phyloP scores from a whole-genome alignment of 2,888 invertebrate genomes.

The Lasioglossum vierecki region DNA sequence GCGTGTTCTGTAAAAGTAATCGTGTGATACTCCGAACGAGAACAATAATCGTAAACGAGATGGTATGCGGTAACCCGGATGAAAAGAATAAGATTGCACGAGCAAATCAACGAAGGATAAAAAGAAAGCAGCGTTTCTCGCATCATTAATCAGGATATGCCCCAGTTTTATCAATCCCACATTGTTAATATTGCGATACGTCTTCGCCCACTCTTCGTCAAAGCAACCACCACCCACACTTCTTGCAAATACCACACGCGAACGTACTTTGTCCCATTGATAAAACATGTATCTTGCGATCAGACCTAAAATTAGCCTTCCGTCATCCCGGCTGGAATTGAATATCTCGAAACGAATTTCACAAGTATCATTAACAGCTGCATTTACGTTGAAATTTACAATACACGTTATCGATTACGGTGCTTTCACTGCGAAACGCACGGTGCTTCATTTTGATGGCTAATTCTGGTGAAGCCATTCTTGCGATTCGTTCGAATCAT shows the following conservation, averaged over 20 bases:
- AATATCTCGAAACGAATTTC: background rate
- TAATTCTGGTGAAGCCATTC: background rate
- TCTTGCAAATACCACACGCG: background rate
- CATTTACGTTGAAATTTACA: background rate
- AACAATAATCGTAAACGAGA: background rate
- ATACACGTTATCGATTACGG: background rate
- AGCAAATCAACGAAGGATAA: background rate
- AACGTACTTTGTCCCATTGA: background rate
- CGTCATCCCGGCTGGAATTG: background rate
- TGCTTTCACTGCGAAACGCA: no score
- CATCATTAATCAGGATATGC: slow-evolving; percentile 20
- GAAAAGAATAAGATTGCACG: background rate
- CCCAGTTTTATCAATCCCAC: slow-evolving; percentile 19
- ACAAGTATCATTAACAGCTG: background rate
- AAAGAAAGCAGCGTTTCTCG: slow-evolving; percentile 5
- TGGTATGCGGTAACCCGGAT: background rate
- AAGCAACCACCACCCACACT: background rate
- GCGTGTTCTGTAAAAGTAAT: background rate
- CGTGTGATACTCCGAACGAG: background rate
- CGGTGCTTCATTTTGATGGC: background rate
- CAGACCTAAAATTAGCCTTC: slow-evolving; percentile 2
- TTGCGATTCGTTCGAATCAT: background rate
- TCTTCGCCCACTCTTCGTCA: slow-evolving; percentile 15
- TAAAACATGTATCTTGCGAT: background rate
- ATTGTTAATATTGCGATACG: slow-evolving; percentile 13